Evolutionary conservation across 2,888 invertebrate species (phyloP).

Genomic region (Thumatha senex): DNA sequence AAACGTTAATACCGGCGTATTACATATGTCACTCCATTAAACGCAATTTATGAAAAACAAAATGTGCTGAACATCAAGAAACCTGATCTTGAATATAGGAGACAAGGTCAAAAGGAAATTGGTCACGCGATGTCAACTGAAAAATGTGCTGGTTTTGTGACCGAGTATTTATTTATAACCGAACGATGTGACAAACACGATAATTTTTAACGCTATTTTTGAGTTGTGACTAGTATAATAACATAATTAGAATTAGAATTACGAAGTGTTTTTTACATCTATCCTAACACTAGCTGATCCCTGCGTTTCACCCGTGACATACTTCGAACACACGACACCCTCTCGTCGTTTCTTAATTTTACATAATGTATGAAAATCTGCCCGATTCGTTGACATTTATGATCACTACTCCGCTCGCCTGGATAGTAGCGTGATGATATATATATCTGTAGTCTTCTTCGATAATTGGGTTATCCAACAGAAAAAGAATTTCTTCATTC

Average conservation of each 20-base stretch:
- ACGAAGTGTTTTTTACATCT: too few species aligned
- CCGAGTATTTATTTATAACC: conserved; percentile 72
- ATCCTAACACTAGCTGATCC: too few species aligned
- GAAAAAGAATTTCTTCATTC: too few species aligned
- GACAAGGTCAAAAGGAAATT: conserved; percentile 70
- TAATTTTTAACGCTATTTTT: conserved; percentile 54
- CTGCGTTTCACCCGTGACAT: too few species aligned
- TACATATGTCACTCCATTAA: conserved; percentile 17
- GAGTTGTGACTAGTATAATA: conserved; percentile 38
- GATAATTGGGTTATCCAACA: too few species aligned
- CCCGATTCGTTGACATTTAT: too few species aligned
- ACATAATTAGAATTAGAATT: conserved; percentile 30
- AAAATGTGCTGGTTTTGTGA: conserved; percentile 61
- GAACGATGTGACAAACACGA: conserved; percentile 58
- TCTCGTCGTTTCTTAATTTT: too few species aligned
- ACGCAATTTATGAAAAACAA: conserved; percentile 33
- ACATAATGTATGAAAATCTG: too few species aligned
- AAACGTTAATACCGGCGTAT: conserved; percentile 6
- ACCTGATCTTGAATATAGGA: conserved; percentile 58
- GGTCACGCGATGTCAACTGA: conserved; percentile 60
- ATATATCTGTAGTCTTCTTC: too few species aligned
- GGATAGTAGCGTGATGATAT: too few species aligned
- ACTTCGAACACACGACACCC: too few species aligned
- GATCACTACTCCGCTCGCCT: too few species aligned
- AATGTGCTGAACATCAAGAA: conserved; percentile 46